A percentile compares a stretch with the other conserved stretches of the same genome.
phyloP scores from a whole-genome alignment of 2,797 vertebrate species.

The Hypotaenidia philippensis region DNA sequence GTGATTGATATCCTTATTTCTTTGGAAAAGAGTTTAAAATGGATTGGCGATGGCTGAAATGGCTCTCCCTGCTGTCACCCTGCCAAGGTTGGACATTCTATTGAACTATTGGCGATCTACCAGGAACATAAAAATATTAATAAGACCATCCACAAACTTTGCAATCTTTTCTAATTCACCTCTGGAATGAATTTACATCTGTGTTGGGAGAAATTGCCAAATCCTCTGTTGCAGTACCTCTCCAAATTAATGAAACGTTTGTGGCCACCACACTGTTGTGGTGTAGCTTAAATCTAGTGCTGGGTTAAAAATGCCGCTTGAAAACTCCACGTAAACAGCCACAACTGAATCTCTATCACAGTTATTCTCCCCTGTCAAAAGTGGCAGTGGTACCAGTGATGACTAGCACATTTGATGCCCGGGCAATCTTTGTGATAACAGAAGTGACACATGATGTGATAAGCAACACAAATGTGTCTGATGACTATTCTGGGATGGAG shows the following conservation, averaged over 20 bases:
- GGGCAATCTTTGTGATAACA: background rate
- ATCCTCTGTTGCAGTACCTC: background rate
- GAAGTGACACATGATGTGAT: slow-evolving; percentile 47
- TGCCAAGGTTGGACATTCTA: slow-evolving; percentile 25
- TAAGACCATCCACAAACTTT: background rate
- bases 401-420: background rate
- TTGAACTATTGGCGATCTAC: background rate
- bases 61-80: slow-evolving; percentile 22
- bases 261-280: background rate
- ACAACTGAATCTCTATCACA: background rate
- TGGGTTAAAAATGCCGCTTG: background rate
- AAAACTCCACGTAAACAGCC: background rate
- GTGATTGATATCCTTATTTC: slow-evolving; percentile 40
- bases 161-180: slow-evolving; percentile 16
- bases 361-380: background rate
- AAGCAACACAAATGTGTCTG: slow-evolving; percentile 13
- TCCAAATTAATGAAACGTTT: background rate
- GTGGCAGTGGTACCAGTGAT: background rate
- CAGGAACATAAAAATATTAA: slow-evolving; percentile 39
- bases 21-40: slow-evolving; percentile 58
- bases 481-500: slow-evolving; percentile 22
- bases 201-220: slow-evolving; percentile 25
- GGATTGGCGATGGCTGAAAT: slow-evolving; percentile 52
- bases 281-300: background rate
- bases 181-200: slow-evolving; percentile 14